Conservation (phyloP, 1,140 invertebrate genomes). For the Chlorops oryzae region DNA sequence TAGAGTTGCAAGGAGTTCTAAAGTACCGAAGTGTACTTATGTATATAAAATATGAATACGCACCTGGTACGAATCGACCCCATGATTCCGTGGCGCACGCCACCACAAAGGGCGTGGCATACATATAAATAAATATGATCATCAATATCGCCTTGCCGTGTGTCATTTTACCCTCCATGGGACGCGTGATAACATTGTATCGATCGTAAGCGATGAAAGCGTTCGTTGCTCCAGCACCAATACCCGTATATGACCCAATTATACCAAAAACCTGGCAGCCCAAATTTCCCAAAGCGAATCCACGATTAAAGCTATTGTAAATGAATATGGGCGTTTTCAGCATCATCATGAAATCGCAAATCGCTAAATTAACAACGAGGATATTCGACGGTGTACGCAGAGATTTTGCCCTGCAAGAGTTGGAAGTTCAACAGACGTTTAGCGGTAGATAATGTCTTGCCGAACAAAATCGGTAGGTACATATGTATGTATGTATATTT, state of each 20-base stretch:
- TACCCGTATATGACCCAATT: constrained; percentile 76
- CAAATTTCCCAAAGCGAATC: constrained; percentile 64
- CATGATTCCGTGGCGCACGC: constrained; percentile 71
- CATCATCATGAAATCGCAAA: constrained; percentile 89
- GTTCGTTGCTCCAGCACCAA: constrained; percentile 73
- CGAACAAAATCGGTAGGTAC: no score
- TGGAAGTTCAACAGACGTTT: no score
- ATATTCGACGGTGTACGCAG: constrained; percentile 87
- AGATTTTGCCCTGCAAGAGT: constrained; percentile 66
- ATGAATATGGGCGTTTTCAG: constrained; percentile 62
- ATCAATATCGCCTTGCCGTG: constrained; percentile 68
- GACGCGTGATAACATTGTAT: constrained; percentile 73
- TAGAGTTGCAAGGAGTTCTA: no score
- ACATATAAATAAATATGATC: constrained; percentile 67
- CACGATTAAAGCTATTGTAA: constrained; percentile 69
- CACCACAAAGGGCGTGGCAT: constrained; percentile 71
- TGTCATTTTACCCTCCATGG: constrained; percentile 73
- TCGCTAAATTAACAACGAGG: constrained; percentile 79
- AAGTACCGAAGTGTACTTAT: no score
- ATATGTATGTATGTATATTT: no score
- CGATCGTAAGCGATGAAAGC: constrained; percentile 49
- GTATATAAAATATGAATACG: constrained; percentile 2
- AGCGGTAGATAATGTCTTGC: no score
- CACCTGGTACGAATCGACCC: constrained; percentile 74
- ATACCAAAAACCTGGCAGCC: constrained; percentile 75